Evolutionary conservation across 2,888 invertebrate species (phyloP), one percentile per base, ranked within the genome.

Genomic region (Idaea straminata): DNA sequence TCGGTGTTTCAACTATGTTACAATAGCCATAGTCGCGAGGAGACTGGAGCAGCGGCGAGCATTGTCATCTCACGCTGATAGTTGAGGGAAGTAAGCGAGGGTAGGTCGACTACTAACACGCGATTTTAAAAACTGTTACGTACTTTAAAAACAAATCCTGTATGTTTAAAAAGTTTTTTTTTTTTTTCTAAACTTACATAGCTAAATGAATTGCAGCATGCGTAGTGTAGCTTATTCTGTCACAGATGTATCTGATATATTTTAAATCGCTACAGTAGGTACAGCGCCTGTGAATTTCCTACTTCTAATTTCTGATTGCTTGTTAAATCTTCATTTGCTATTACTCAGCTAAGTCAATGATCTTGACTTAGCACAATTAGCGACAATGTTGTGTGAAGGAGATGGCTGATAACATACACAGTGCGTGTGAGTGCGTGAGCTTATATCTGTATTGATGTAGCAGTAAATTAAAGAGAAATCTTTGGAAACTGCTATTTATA

Each of bases 361-460:
- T 70, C 73, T 73, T 68, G 64, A 69, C 64, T 16, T 35, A 47
- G 67, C 71, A 71, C 71, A 73, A 73, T 73, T 71, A 73, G 70
- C 63, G 71, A 73, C 71, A 71, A 70, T 70, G 73, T 73, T 65
- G 71, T 73, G 73, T 73, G 73, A 73, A 73, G 67, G 69, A 71
- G 69, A 66, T 64, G 66, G 59, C 61, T 25, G 68, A 68, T 68
- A 68, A 66, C 57, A 58, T 35, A 65, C 65, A 69, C 65, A 66
- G 64, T 65, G 69, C 71, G 71, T 70, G 72, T 66, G 73, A 71
- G 66, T 68, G 71, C 69, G 72, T 71, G 67, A 69, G 67, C 68
- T 4, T 13, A 47, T 47, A 47, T 47, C 47, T 47, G 47, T 10
- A 47, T 47, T 47, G 47, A 7, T 13, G 7, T 4, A 6, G 47